Base-by-base conservation (phyloP, 2,797 vertebrate genomes). In the Typhlichthys subterraneus region DNA sequence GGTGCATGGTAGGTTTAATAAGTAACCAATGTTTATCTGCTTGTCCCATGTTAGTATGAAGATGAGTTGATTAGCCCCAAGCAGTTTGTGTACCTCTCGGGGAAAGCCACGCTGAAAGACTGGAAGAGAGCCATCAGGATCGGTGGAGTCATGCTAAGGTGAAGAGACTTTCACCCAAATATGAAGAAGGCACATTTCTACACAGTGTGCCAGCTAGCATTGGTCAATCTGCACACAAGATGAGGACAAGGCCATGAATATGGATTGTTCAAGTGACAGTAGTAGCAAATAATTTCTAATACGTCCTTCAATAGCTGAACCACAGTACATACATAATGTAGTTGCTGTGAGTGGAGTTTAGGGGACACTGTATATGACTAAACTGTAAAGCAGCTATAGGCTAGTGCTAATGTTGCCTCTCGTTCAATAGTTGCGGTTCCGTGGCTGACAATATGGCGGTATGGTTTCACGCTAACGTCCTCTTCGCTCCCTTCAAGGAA, bases 121-220 rank as follows among this genome's bases (percentile, higher is more conserved):
- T 99, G 97, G 97, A 99, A 99, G 85, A 92, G 97, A 89, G 97
- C 97, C 71, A 99, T 99, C 87, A 94, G 97, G 77, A 94, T 99
- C 47, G 95, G 95, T 5, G 97, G 97, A 71, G 93, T 98, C 86
- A 99, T 99, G 97, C 92, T 99, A 66, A 96, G 97, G 97, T 99
- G 89, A 90, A 74, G n/a, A 9, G 49, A 33, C n/a, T 12, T 29
- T 0, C 4, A 0, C 53, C 48, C 42, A 13, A 9, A 19, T 48
- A 12, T 12, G 11, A 57, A 59, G 38, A 38, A 38, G 7, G 33
- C 11, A 48, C 11, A 48, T 48, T 10, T 12, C 0, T 38, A 38
- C 8, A 38, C 33, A 6, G 33, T 38, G 33, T 38, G 33, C 33
- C 33, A 38, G 33, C 33, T 38, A 9, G 33, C 8, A 38, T 38